Percentiles rank a stretch among this genome's conserved stretches.
Evolutionary conservation across 2,797 vertebrate genomes (phyloP).

Genomic region (Pangasius mekongensis): DNA sequence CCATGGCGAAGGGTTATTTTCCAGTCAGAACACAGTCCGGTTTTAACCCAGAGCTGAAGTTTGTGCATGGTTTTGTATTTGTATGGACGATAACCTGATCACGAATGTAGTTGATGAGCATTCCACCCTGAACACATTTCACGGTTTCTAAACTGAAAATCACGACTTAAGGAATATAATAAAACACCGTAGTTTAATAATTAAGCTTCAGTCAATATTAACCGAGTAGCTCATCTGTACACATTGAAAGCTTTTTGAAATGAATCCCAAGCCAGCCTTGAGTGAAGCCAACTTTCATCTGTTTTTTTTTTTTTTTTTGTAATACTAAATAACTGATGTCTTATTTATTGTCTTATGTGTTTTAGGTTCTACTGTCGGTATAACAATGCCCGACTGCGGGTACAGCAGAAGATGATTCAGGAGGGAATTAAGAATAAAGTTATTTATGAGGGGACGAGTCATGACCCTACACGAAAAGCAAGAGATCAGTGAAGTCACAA

Average conservation of each 20-base stretch:
- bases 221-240: background rate
- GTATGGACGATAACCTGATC: background rate
- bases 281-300: background rate
- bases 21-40: too few species aligned
- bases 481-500: constrained; percentile 33
- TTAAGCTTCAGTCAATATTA: background rate
- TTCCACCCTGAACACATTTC: background rate
- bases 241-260: background rate
- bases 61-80: too few species aligned
- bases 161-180: background rate
- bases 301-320: background rate
- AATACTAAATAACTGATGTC: background rate
- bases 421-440: constrained; percentile 76
- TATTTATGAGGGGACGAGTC: constrained; percentile 71
- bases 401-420: constrained; percentile 72
- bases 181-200: background rate
- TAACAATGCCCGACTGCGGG: constrained; percentile 67
- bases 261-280: background rate
- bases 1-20: too few species aligned
- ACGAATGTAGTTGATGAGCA: background rate
- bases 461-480: constrained; percentile 65
- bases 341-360: background rate
- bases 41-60: too few species aligned
- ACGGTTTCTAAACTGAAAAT: background rate
- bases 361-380: constrained; percentile 75